Evolutionary conservation across 2,797 vertebrate genomes (phyloP), one percentile per base, ranked within the genome.

Genomic region (Oreortyx pictus): DNA sequence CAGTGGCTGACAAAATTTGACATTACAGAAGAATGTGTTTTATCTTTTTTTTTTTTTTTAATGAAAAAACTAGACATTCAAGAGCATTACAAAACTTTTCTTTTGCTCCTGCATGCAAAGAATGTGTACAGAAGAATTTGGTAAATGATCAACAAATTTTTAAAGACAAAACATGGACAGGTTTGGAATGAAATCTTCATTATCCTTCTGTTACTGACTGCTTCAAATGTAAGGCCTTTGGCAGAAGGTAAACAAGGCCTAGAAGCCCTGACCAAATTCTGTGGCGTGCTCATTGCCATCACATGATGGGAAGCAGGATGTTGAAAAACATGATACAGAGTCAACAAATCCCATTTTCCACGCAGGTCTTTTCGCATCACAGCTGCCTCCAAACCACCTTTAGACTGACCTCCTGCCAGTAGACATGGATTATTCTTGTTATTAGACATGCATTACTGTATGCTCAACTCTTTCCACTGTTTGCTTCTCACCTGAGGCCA

Each of bases 381-480:
- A 0, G 7, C 16, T n/a, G 60, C 7, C 39, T 37, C 46, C 39
- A 72, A 3, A 29, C 1, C 23, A 19, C 0, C 0, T 29, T n/a
- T 11, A 9, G 24, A 37, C 35, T 0, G 3, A 22, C 5, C 57
- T 22, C 13, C 0, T 17, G 16, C 33, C 5, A 0, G 39, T 4
- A 39, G 8, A 39, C 31, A 22, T 14, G 39, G 41, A 6, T 2
- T 10, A 37, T 9, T 22, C 13, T 0, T 16, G 14, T 31, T 4
- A 0, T 41, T 4, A 37, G 7, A 39, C 27, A 19, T 16, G 43
- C 41, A 6, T 1, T 10, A 35, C 7, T 9, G 9, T 11, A 23
- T 4, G 1, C 8, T 59, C 57, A 52, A 22, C 19, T 59, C 19
- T 5, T 73, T 9, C 52, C n/a, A 10, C 0, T 29, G 15, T 23